phyloP scores from a whole-genome alignment of 2,797 vertebrate species.

The Spea hammondii region DNA sequence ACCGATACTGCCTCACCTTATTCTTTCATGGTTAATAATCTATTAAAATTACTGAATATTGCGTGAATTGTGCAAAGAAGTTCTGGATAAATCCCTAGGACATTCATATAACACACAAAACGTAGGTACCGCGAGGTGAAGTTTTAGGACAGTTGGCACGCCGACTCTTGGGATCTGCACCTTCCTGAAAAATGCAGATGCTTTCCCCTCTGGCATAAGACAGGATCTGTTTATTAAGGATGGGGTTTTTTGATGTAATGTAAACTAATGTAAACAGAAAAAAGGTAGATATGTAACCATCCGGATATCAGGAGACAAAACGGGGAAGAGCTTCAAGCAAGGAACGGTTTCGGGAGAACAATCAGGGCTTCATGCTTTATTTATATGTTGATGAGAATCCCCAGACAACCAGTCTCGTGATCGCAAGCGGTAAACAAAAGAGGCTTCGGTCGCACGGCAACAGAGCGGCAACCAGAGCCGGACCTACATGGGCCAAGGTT shows the following conservation, averaged over 20 bases:
- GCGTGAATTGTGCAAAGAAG: no score
- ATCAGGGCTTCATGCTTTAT: constrained; percentile 16
- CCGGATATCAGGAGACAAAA: neutral
- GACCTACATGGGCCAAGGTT: neutral
- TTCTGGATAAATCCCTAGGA: no score
- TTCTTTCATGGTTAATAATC: no score
- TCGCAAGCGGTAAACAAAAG: constrained; percentile 16
- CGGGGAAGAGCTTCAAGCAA: neutral
- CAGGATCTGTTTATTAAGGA: no score
- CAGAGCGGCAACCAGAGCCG: neutral
- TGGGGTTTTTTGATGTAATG: neutral
- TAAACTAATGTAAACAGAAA: neutral
- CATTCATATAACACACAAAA: no score
- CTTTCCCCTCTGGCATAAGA: no score
- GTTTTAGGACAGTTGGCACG: no score
- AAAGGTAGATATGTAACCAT: neutral
- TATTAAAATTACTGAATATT: no score
- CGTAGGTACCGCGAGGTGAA: no score
- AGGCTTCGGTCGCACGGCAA: constrained; percentile 5
- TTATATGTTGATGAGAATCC: constrained; percentile 9
- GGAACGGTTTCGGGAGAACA: constrained; percentile 1
- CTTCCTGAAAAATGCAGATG: no score
- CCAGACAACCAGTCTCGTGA: neutral
- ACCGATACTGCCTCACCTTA: no score
- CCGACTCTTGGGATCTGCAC: no score